Evolutionary conservation across 2,888 invertebrate species (phyloP).

Genomic region (Ctenicera cuprea): DNA sequence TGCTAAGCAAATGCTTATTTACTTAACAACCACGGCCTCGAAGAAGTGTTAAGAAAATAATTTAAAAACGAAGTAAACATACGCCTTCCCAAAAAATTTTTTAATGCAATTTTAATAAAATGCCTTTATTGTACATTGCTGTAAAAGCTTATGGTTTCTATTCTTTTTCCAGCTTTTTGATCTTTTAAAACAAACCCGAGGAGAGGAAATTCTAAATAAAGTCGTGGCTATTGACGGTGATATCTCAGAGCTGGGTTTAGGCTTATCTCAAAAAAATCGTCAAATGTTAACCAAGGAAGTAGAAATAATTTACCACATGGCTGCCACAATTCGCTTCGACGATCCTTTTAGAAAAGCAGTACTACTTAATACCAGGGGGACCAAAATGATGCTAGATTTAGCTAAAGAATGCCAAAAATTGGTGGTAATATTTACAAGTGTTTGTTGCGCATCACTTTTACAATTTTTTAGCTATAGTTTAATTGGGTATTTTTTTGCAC

Average conservation of each 20-base stretch:
- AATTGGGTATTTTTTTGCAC: too few species aligned
- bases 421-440: conserved; percentile 72
- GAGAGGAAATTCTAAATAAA: conserved; percentile 79
- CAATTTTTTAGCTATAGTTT: too few species aligned
- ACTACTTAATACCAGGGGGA: conserved; percentile 93
- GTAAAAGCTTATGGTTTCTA: too few species aligned
- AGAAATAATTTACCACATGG: conserved; percentile 89
- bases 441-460: too few species aligned
- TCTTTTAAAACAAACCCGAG: conserved; percentile 79
- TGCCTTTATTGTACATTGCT: too few species aligned
- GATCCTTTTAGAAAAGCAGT: conserved; percentile 93
- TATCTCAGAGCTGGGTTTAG: conserved; percentile 74
- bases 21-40: too few species aligned
- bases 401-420: conserved; percentile 87
- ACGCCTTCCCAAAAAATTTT: too few species aligned
- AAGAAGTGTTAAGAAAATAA: too few species aligned
- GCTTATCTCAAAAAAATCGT: conserved; percentile 81
- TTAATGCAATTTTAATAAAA: too few species aligned
- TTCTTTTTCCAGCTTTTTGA: conserved; percentile 82
- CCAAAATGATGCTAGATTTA: conserved; percentile 89
- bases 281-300: conserved; percentile 80
- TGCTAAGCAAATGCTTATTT: too few species aligned
- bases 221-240: conserved; percentile 56
- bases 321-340: conserved; percentile 89
- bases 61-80: too few species aligned